Percentiles rank a stretch among this genome's conserved stretches.
Conservation (phyloP, 92 coral and sea anemone genomes). For the Paragorgia papillata region DNA sequence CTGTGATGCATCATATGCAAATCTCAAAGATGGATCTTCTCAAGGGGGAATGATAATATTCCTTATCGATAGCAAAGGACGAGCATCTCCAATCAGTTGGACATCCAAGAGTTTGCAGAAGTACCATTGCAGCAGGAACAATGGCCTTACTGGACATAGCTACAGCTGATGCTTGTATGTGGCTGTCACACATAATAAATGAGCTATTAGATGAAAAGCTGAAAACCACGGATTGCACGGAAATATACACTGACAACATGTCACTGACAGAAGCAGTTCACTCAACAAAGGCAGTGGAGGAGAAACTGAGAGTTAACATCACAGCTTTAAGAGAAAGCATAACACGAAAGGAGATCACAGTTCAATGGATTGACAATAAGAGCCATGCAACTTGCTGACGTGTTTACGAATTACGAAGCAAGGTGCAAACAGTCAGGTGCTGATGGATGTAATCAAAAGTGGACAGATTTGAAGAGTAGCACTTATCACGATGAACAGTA, state of each 20-base stretch:
- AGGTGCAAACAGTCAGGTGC: neutral
- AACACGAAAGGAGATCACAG: neutral
- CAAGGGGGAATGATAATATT: slow-evolving; percentile 36
- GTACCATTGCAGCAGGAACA: slow-evolving; percentile 41
- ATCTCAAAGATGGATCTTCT: slow-evolving; percentile 29
- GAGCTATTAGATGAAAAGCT: slow-evolving; percentile 10
- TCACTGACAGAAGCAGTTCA: neutral
- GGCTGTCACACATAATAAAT: slow-evolving; percentile 36
- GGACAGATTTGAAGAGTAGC: neutral
- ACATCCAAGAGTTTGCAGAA: slow-evolving; percentile 37
- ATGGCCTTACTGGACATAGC: slow-evolving; percentile 27
- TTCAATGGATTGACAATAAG: slow-evolving; percentile 7
- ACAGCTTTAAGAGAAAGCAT: slow-evolving; percentile 1
- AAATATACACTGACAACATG: slow-evolving; percentile 12
- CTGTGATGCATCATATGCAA: slow-evolving; percentile 37
- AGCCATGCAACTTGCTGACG: too few species aligned
- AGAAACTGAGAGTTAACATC: neutral
- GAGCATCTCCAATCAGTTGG: slow-evolving; percentile 41
- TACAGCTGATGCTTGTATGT: slow-evolving; percentile 37
- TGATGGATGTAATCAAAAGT: neutral
- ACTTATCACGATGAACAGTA: too few species aligned
- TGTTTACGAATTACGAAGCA: neutral
- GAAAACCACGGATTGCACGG: slow-evolving; percentile 2
- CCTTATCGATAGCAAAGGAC: slow-evolving; percentile 21
- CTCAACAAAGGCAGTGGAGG: neutral